Evolutionary conservation across 2,113 vertebrate species (phyloP).

Genomic region (Macroglossus sobrinus): DNA sequence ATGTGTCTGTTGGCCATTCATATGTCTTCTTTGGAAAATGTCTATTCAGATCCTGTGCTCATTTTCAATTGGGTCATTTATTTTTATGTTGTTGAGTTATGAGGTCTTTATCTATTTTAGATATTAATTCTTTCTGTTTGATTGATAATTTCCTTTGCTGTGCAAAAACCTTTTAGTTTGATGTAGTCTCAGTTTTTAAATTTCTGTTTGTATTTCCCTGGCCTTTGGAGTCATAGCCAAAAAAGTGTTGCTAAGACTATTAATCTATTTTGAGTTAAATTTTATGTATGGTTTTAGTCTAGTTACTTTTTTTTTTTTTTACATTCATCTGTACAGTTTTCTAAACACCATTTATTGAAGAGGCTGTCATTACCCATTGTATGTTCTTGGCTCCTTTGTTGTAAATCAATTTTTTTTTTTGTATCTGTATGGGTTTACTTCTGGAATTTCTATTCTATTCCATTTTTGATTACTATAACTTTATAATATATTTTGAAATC

Average conservation of each 20-base stretch:
- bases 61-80: background rate
- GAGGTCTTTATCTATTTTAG: too few relatives aligned
- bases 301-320: background rate
- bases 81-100: background rate
- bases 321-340: background rate
- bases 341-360: background rate
- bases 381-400: background rate
- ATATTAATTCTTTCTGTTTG: background rate
- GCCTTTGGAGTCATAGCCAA: background rate
- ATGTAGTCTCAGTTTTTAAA: background rate
- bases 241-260: background rate
- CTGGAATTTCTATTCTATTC: background rate
- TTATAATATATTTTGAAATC: background rate
- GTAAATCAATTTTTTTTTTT: background rate
- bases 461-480: background rate
- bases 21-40: background rate
- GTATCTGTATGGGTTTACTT: background rate
- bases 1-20: background rate
- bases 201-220: background rate
- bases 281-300: background rate
- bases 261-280: background rate
- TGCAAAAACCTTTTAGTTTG: background rate
- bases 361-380: background rate
- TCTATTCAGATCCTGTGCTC: background rate
- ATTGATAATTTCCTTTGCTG: background rate